Conservation (phyloP, 1,140 invertebrate species). For the Lepidotrigona ventralis region DNA sequence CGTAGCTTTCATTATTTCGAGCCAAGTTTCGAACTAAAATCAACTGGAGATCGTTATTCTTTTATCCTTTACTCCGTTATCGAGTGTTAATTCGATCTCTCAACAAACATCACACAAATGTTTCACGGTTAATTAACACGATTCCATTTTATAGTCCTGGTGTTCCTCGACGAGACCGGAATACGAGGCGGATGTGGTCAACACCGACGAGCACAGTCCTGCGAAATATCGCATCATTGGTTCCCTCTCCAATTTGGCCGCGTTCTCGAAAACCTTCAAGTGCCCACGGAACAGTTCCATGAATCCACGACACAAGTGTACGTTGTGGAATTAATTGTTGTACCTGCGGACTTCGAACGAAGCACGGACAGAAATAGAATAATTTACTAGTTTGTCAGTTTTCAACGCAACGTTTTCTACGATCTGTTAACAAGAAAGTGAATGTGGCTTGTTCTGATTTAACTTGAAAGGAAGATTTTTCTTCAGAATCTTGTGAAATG, state of each 20-base stretch:
- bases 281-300: conserved; percentile 19
- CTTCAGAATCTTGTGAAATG: neutral
- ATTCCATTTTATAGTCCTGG: conserved; percentile 29
- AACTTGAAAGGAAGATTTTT: neutral
- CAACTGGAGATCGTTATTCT: neutral
- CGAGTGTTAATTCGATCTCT: neutral
- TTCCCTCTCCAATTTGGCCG: conserved; percentile 17
- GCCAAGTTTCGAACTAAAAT: neutral
- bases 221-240: conserved; percentile 31
- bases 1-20: neutral
- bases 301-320: conserved; percentile 42
- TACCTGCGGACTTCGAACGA: neutral
- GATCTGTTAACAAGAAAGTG: neutral
- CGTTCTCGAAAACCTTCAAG: conserved; percentile 28
- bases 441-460: too few relatives aligned
- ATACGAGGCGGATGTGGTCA: neutral
- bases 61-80: neutral
- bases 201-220: conserved; percentile 38
- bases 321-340: conserved; percentile 21
- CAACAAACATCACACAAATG: conserved; percentile 2
- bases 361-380: neutral
- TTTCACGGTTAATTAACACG: conserved; percentile 5
- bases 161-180: conserved; percentile 15
- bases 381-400: too few relatives aligned
- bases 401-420: neutral